Base-by-base conservation (phyloP, 2,797 vertebrate genomes). In the Muscicapa comitata region DNA sequence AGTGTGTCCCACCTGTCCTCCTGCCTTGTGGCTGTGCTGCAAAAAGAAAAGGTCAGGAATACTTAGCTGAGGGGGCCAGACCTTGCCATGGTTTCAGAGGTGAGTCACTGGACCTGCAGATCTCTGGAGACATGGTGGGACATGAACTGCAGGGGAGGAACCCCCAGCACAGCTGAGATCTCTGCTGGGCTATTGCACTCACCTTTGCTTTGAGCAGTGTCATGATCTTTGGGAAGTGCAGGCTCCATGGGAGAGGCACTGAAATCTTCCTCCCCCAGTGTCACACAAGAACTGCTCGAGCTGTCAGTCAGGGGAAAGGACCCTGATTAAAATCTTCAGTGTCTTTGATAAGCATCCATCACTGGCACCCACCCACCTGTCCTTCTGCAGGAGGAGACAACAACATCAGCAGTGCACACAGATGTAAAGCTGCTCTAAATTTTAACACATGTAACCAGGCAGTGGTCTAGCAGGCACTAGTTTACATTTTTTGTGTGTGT, bases 1-100 rank as follows among this genome's bases (percentile, higher is more conserved):
- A 13, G 20, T 13, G 24, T 37, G 67, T 25, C 29, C 19, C 48
- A 62, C 18, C 24, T 0, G 0, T 16, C 25, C 24, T 10, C 9
- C 29, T 65, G 62, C 25, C 31, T 25, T 13, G n/a, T 47, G 55
- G 35, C 50, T 75, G 25, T 0, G 1, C 73, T 70, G 43, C 37
- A 50, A 31, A 54, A 57, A 45, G 35, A 66, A 43, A n/a, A 28
- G 42, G 25, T 3, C 19, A 17, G 7, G 13, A 37, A 6, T 9
- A 15, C 33, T 59, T n/a, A 57, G 42, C 7, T 31, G 42, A 61
- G 51, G 12, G 28, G 17, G 6, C 5, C 70, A 62, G 48, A 67
- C 20, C 33, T 25, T 53, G 37, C 50, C 33, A 6, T 14, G 35
- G 15, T 23, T 76, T 76, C 55, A 38, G 0, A 0, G 35, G 7